Evolutionary conservation across 1,140 invertebrate genomes (phyloP).

Genomic region (Drosophila pseudoananassae): DNA sequence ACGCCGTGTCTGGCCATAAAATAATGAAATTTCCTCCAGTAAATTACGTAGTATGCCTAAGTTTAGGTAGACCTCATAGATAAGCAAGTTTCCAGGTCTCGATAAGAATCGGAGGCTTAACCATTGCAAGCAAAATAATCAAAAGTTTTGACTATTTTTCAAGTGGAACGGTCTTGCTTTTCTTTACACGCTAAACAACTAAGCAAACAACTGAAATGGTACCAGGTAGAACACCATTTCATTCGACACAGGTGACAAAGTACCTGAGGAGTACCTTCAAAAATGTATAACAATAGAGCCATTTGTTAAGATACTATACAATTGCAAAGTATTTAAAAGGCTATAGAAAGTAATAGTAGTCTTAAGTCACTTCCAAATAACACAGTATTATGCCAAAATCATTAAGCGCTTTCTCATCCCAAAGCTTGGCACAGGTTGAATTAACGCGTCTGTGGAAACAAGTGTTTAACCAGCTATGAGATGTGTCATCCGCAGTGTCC

Average conservation of each 20-base stretch:
- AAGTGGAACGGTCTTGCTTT: neutral
- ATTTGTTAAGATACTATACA: neutral
- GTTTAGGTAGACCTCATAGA: conserved; percentile 28
- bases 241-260: neutral
- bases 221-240: neutral
- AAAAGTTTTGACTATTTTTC: conserved; percentile 10
- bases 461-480: neutral
- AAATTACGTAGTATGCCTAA: conserved; percentile 32
- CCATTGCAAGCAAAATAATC: conserved; percentile 15
- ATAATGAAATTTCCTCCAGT: conserved; percentile 16
- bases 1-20: conserved; percentile 24
- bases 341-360: too few species aligned
- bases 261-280: neutral
- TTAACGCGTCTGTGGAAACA: conserved; percentile 8
- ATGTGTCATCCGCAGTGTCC: conserved; percentile 46
- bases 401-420: neutral
- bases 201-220: conserved; percentile 25
- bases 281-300: neutral
- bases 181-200: conserved; percentile 21
- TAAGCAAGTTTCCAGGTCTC: conserved; percentile 7
- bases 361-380: too few species aligned
- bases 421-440: conserved; percentile 6
- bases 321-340: neutral
- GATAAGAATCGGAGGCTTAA: conserved; percentile 37
- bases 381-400: neutral